Evolutionary conservation across 2,888 invertebrate species (phyloP), one percentile per base, ranked within the genome.

Genomic region (Miltochrista miniata): DNA sequence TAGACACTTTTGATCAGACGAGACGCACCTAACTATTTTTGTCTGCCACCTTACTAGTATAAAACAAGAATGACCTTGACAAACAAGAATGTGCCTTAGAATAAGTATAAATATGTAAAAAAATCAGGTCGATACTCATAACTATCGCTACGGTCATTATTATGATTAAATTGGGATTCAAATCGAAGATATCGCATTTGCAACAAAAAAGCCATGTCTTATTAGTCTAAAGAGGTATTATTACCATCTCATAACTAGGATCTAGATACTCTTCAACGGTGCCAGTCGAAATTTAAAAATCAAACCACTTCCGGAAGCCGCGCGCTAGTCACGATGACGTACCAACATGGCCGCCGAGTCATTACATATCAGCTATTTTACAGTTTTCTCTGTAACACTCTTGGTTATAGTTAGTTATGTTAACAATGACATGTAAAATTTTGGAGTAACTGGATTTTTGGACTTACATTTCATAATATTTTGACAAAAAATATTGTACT

Each of bases 331-430:
- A 52, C 11, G 30, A 9, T 52, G 51, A 52, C 47, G 44, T 38
- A 11, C 7, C 43, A 47, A 39, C 11, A 52, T 52, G 47, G 51
- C 51, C n/a, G 38, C 30, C 35, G 0, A 51, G 51, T 48, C 51
- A 52, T 48, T 37, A 41, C 29, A 29, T 37, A 37, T 51, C 45
- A 42, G 51, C 45, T 15, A 5, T 51, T 42, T 51, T 46, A 33
- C 24, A 11, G 24, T 43, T 48, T 48, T 48, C 48, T 38, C 48
- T 43, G 31, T 29, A 14, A 35, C 40, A 38, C 31, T 4, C 5
- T 8, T 30, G 31, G 9, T 31, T 42, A 18, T 24, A 31, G 31
- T 31, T 31, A 13, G 24, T 10, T 24, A 18, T 13, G 12, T 12
- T 34, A 4, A 43, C 34, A 13, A 34, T 34, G 15, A 42, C n/a